Conservation (phyloP, 1,140 invertebrate species). For the Musca vetustissima region DNA sequence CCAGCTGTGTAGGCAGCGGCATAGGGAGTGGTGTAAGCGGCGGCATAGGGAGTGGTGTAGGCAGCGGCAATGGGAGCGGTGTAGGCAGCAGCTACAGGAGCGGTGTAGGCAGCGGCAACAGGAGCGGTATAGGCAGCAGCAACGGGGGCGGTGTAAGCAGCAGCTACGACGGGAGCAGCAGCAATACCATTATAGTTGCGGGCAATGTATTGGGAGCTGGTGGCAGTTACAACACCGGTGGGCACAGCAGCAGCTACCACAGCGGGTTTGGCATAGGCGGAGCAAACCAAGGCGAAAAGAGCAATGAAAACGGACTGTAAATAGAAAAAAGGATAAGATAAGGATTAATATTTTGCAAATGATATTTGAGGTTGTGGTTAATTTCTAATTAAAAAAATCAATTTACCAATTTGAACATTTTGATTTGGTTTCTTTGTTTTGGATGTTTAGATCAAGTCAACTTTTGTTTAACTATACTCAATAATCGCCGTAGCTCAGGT, state of each 20-base stretch:
- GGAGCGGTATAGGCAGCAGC: conserved; percentile 41
- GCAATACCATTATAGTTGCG: conserved; percentile 56
- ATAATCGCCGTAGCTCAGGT: neutral
- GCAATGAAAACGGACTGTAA: conserved; percentile 44
- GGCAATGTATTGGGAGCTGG: conserved; percentile 57
- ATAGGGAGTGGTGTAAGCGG: conserved; percentile 37
- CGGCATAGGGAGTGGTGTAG: conserved; percentile 43
- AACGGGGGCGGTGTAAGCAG: conserved; percentile 33
- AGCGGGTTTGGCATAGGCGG: conserved; percentile 45
- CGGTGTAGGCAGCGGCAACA: conserved; percentile 42
- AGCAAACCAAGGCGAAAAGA: conserved; percentile 46
- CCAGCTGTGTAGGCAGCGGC: conserved; percentile 44
- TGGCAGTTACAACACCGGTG: conserved; percentile 54
- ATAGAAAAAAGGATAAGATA: conserved; percentile 14
- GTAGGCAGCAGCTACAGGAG: conserved; percentile 38
- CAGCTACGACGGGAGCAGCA: conserved; percentile 41
- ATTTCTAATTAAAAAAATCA: neutral
- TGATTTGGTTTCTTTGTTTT: conserved; percentile 33
- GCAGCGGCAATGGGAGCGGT: conserved; percentile 41
- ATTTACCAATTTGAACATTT: conserved; percentile 53
- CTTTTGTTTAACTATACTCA: conserved; percentile 9
- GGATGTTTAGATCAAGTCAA: conserved; percentile 27
- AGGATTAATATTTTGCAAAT: neutral
- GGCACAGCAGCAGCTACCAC: conserved; percentile 31
- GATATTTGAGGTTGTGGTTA: neutral